Evolutionary conservation across 2,888 invertebrate genomes (phyloP).

Genomic region (Aelia acuminata): DNA sequence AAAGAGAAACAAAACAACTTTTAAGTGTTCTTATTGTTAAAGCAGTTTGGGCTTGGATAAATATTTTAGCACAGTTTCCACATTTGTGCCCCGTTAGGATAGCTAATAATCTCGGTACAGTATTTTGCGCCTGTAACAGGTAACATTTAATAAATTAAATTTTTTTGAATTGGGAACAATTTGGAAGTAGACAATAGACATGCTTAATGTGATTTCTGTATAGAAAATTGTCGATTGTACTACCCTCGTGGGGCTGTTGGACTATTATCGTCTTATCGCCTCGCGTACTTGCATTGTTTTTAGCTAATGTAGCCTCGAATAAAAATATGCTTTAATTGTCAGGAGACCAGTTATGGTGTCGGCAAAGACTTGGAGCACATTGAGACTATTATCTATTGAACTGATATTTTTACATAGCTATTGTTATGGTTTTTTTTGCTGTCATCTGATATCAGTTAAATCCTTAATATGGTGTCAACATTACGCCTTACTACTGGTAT

Average conservation of each 20-base stretch:
- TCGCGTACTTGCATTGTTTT: conserved; percentile 38
- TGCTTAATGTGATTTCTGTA: conserved; percentile 64
- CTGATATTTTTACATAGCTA: background rate
- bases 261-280: conserved; percentile 8
- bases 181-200: conserved; percentile 65
- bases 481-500: background rate
- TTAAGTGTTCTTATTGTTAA: conserved; percentile 64
- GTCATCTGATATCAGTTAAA: background rate
- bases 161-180: conserved; percentile 65
- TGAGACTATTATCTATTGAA: background rate
- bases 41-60: conserved; percentile 61
- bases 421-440: background rate
- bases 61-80: conserved; percentile 59
- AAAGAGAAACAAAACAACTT: conserved; percentile 51
- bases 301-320: conserved; percentile 42
- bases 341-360: conserved; percentile 18
- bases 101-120: conserved; percentile 62
- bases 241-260: conserved; percentile 17
- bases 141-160: conserved; percentile 60
- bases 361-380: conserved; percentile 26
- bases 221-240: conserved; percentile 58
- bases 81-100: conserved; percentile 58
- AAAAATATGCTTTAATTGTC: conserved; percentile 38
- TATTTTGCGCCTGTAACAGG: conserved; percentile 63
- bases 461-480: background rate